Evolutionary conservation across 2,113 vertebrate species (phyloP), one percentile per base, ranked within the genome.

Genomic region (Ellobius talpinus): DNA sequence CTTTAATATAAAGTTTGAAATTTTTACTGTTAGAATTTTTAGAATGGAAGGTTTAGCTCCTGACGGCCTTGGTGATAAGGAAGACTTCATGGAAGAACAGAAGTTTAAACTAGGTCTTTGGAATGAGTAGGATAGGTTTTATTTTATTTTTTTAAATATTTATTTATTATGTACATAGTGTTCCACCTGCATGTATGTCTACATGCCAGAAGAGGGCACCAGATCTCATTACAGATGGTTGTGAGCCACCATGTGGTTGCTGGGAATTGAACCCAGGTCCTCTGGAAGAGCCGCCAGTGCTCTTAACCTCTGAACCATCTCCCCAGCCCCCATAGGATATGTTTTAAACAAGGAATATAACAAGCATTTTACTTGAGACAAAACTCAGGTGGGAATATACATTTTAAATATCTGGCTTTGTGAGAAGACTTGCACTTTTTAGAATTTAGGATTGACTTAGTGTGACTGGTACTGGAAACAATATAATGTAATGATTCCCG

Each of bases 41-140:
- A 92, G 73, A 90, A 13, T 13, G 29, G 45, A 52, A 52, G 0
- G 31, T 42, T 36, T 79, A 16, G 74, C 87, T 88, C 45, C 81
- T 85, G 47, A 95, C 84, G 47, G 31, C 45, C 31, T 39, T 68
- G 36, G 17, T 89, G 92, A 84, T 90, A 29, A 31, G 42, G 36
- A 94, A 86, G n/a, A 16, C 58, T 89, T 96, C n/a, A 55, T 90
- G 65, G n/a, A 68, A 85, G 52, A 82, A 82, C 52, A n/a, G 74
- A 36, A 24, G 73, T 23, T 87, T 95, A 84, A 90, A 66, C n/a
- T 92, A 76, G 42, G 26, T 19, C 17, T 55, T 45, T 21, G 45
- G 74, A 92, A 70, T 70, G 33, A 78, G 88, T 50, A 74, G 55
- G 55, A 5, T 55, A 55, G 55, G 55, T 55, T 55, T 55, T 55